Evolutionary conservation across 2,113 vertebrate genomes (phyloP).

Genomic region (Lepus americanus): DNA sequence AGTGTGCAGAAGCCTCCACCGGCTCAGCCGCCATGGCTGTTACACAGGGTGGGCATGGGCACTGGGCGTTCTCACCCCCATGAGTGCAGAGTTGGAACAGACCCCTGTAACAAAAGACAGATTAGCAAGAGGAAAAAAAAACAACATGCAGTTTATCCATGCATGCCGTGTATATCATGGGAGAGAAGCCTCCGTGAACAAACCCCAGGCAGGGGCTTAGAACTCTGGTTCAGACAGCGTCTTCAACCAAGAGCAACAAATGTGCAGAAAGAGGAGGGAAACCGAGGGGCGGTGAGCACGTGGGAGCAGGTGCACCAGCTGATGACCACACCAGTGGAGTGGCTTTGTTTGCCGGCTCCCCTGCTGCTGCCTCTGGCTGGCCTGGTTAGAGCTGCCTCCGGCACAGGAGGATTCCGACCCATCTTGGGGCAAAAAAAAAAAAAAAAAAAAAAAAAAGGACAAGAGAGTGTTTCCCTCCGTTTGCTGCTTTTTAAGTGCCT

Average conservation of each 20-base stretch:
- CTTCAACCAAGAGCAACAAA: neutral
- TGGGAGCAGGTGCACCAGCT: neutral
- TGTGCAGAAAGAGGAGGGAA: neutral
- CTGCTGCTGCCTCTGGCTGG: neutral
- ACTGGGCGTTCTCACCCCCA: too few species aligned
- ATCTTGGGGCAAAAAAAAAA: neutral
- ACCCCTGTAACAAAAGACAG: neutral
- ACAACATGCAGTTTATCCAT: neutral
- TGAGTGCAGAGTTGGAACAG: neutral
- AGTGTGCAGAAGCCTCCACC: neutral
- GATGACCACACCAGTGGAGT: neutral
- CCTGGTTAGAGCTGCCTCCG: neutral
- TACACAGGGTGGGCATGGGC: neutral
- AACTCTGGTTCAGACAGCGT: neutral
- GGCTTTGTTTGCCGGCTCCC: neutral
- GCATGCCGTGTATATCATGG: fast-evolving
- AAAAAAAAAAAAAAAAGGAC: neutral
- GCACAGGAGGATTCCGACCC: neutral
- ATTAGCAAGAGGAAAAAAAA: neutral
- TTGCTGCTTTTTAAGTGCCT: neutral
- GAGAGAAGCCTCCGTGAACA: neutral
- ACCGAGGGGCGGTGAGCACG: neutral
- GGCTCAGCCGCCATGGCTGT: neutral
- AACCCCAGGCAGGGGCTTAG: neutral
- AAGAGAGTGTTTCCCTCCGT: neutral